phyloP scores from a whole-genome alignment of 2,113 vertebrate species.

The Paedocypris sp. region DNA sequence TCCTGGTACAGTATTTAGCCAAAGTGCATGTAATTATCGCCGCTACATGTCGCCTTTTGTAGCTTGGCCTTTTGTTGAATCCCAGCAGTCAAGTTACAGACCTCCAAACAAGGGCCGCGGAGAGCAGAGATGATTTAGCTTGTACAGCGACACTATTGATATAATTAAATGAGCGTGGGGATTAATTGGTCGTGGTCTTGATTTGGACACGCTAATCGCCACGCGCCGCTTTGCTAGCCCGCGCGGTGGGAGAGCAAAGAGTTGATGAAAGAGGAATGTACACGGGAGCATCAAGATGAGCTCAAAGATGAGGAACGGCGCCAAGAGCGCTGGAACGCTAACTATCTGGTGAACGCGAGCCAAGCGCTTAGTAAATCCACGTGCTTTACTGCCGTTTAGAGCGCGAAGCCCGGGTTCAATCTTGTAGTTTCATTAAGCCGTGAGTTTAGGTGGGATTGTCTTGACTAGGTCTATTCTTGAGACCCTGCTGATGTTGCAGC shows the following conservation, averaged over 20 bases:
- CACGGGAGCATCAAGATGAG: not conserved
- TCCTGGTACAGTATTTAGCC: not conserved
- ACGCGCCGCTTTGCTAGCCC: not conserved
- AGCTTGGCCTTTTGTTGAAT: not conserved
- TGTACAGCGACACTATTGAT: constrained; percentile 29
- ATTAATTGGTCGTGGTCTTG: constrained; percentile 26
- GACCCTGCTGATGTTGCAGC: no score
- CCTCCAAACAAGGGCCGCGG: not conserved
- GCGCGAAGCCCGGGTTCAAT: no score
- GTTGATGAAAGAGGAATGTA: not conserved
- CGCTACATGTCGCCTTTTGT: constrained; percentile 1
- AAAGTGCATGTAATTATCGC: constrained; percentile 1
- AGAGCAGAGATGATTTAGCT: constrained; percentile 27
- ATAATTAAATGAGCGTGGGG: constrained; percentile 18
- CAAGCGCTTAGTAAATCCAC: not conserved
- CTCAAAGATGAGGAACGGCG: not conserved
- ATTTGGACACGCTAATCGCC: constrained; percentile 12
- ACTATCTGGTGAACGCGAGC: not conserved
- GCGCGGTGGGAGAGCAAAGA: not conserved
- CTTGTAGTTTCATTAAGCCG: no score
- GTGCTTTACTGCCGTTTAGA: no score
- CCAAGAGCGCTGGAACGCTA: not conserved
- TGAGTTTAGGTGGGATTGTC: no score
- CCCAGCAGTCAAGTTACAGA: not conserved
- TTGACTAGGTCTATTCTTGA: no score